phyloP scores from a whole-genome alignment of 2,113 vertebrate genomes.

The Cnemophilus loriae region DNA sequence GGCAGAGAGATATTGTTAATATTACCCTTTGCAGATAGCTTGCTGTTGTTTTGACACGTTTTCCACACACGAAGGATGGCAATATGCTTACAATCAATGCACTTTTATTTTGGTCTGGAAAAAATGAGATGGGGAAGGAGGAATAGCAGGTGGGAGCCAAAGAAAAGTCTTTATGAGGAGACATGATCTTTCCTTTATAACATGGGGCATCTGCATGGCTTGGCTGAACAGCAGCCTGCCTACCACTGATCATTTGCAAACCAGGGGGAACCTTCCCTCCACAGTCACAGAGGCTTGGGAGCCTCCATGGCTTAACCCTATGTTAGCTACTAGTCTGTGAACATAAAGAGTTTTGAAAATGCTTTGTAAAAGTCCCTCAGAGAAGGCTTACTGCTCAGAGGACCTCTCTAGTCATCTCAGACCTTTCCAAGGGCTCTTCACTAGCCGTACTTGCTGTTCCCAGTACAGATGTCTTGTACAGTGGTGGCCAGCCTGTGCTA shows the following conservation, averaged over 20 bases:
- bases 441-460: background rate
- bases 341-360: background rate
- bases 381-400: background rate
- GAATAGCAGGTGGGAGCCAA: background rate
- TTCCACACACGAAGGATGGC: background rate
- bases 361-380: background rate
- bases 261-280: background rate
- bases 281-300: background rate
- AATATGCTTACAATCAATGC: background rate
- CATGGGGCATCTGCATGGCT: background rate
- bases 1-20: background rate
- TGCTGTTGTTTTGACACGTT: conserved; percentile 2
- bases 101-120: background rate
- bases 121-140: background rate
- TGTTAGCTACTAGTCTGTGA: background rate
- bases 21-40: background rate
- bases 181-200: background rate
- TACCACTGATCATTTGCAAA: background rate
- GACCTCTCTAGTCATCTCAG: background rate
- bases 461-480: background rate
- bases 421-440: background rate
- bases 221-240: background rate
- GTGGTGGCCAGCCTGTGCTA: background rate
- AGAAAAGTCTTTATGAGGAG: background rate
- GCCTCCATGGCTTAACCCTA: background rate